Conservation (phyloP, 2,797 vertebrate genomes). For the Hirundo rustica region DNA sequence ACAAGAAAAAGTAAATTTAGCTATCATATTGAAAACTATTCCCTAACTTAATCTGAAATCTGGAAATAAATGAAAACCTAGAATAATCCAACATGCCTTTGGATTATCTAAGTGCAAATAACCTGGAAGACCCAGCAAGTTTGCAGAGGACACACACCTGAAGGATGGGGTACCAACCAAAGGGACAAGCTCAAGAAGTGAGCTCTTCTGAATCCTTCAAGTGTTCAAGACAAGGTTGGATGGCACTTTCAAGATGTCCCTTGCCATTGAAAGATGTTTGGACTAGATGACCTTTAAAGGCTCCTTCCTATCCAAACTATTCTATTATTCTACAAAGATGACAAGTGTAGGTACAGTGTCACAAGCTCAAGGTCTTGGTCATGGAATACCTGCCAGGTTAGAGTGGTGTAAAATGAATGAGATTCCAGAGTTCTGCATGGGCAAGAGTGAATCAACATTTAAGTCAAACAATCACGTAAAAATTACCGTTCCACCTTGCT, state of each 20-base stretch:
- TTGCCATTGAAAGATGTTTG: neutral
- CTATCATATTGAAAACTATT: neutral
- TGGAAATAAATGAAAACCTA: neutral
- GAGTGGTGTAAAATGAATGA: neutral
- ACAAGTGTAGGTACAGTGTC: neutral
- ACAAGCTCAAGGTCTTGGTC: neutral
- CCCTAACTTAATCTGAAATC: neutral
- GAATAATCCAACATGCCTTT: neutral
- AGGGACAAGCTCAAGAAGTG: neutral
- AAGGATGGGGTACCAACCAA: neutral
- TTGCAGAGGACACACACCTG: neutral
- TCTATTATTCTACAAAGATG: neutral
- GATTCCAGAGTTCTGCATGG: neutral
- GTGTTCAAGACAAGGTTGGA: neutral
- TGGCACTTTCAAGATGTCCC: neutral
- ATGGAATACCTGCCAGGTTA: neutral
- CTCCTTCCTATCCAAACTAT: neutral
- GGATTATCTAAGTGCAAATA: neutral
- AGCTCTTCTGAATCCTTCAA: neutral
- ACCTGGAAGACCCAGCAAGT: neutral
- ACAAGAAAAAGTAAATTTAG: neutral
- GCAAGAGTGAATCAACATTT: neutral
- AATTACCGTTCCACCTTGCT: neutral
- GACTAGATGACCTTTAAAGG: neutral
- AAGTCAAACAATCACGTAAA: neutral